These are phyloP conservation scores for Shinisaurus crocodilurus DNA, from an alignment of 2,113 vertebrate species.

Conservation along the genomic window DNA sequence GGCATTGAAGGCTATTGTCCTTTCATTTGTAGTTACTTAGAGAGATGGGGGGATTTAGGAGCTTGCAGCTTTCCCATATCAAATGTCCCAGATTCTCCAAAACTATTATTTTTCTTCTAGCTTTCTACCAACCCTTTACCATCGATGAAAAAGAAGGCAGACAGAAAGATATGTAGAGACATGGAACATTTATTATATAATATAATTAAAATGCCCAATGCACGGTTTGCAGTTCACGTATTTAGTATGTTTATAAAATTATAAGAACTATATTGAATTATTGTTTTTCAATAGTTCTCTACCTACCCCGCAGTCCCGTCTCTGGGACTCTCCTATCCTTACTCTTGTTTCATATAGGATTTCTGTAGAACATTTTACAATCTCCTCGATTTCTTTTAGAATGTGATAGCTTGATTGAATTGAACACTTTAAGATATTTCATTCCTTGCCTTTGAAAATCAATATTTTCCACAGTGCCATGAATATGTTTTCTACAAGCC, in stretches of 20 bases:
- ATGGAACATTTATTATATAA: too few relatives aligned
- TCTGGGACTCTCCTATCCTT: slow-evolving; percentile 14
- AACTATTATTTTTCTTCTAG: too few relatives aligned
- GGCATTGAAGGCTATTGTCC: background rate
- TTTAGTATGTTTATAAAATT: background rate
- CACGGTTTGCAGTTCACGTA: background rate
- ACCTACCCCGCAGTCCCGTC: background rate
- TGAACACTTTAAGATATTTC: slow-evolving; percentile 73
- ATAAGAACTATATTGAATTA: slow-evolving; percentile 22
- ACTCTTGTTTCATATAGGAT: slow-evolving; percentile 33
- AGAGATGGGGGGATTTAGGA: background rate
- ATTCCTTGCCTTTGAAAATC: slow-evolving; percentile 78
- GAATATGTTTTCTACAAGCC: slow-evolving; percentile 74
- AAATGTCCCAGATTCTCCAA: background rate
- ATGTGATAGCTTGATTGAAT: slow-evolving; percentile 72
- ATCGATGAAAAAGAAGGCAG: background rate
- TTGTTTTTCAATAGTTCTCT: background rate
- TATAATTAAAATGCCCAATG: background rate
- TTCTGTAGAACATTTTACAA: slow-evolving; percentile 54
- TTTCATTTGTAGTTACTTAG: background rate
- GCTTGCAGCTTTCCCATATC: background rate
- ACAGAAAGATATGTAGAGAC: background rate
- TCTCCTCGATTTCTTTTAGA: slow-evolving; percentile 68
- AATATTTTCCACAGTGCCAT: slow-evolving; percentile 78
- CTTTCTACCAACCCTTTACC: background rate